These are phyloP conservation scores for Monoplex corrugatus DNA, from an alignment of 2,888 invertebrate species.

Conservation along the genomic window DNA sequence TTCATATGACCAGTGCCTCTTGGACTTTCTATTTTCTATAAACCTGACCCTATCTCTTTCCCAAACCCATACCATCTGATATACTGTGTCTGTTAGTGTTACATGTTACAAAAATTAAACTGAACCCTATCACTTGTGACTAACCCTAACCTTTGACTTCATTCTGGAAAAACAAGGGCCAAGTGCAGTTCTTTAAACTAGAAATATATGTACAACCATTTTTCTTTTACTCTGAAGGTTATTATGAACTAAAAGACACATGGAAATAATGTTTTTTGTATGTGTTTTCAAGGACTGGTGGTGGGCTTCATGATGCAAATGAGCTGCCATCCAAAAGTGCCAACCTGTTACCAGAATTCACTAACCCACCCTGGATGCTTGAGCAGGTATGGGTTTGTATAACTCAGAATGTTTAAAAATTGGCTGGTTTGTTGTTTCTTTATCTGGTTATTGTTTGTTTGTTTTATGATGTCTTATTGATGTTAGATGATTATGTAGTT, in stretches of 20 bases:
- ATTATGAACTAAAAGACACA: too few species aligned
- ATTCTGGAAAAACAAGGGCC: neutral
- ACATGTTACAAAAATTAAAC: too few species aligned
- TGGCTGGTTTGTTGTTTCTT: neutral
- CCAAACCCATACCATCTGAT: too few species aligned
- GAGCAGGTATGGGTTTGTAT: constrained; percentile 69
- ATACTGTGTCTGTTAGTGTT: too few species aligned
- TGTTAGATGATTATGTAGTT: neutral
- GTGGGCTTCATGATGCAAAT: constrained; percentile 77
- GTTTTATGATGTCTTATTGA: neutral
- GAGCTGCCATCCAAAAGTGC: constrained; percentile 80
- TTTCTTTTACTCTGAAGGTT: neutral
- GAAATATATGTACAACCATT: neutral
- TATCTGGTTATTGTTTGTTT: neutral
- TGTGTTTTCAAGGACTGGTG: constrained; percentile 66
- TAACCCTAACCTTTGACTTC: neutral
- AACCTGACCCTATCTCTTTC: too few species aligned
- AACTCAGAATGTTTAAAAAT: neutral
- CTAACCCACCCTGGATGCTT: constrained; percentile 80
- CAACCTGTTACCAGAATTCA: constrained; percentile 78
- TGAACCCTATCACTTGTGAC: too few species aligned
- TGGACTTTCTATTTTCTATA: too few species aligned
- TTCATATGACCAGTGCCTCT: too few species aligned
- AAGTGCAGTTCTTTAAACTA: neutral
- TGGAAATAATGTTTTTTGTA: too few species aligned